Evolutionary conservation across 2,797 vertebrate species (phyloP), one percentile per base, ranked within the genome.

Genomic region (Enteromius fasciolatus): DNA sequence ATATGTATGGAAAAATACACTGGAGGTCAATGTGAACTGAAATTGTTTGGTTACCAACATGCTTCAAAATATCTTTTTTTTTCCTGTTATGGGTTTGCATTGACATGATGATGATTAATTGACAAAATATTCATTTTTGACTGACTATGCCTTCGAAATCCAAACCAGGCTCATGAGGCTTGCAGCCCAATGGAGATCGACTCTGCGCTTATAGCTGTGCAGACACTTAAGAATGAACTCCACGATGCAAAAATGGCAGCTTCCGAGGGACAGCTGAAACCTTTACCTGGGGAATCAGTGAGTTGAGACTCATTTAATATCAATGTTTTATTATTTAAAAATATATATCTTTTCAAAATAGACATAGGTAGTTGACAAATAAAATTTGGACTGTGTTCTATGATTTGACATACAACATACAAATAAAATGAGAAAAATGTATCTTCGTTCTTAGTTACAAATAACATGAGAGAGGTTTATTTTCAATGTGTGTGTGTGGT

Each of bases 121-220:
- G 28, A 12, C 23, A 25, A 8, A 25, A 25, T 44, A 14, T 23
- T 0, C 4, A 69, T 28, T 17, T 69, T 17, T 70, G n/a, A 3
- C 12, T 70, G 23, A 18, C 8, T 70, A 10, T 70, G 7, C 41
- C 28, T 50, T 36, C 9, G 2, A 41, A 23, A 36, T 44, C 5
- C 18, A 20, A 41, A 86, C 1, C 87, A 99, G 98, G 97, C 97
- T 80, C 97, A 99, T 33, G 97, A 99, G 92, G 97, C 97, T 3
- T 99, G 97, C 78, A 97, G 98, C 20, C 97, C 98, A 8, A 95
- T 99, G 95, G 98, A 99, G 90, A 99, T 99, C 0, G 98, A 99
- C 90, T 99, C 98, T 0, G 98, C 98, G 1, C 93, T 99, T 85
- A 97, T 95, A 88, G 95, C 96, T 0, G 97, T 99, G 3, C 97